These are phyloP conservation scores for Arctia plantaginis DNA, from an alignment of 2,888 invertebrate species.

Conservation along the genomic window DNA sequence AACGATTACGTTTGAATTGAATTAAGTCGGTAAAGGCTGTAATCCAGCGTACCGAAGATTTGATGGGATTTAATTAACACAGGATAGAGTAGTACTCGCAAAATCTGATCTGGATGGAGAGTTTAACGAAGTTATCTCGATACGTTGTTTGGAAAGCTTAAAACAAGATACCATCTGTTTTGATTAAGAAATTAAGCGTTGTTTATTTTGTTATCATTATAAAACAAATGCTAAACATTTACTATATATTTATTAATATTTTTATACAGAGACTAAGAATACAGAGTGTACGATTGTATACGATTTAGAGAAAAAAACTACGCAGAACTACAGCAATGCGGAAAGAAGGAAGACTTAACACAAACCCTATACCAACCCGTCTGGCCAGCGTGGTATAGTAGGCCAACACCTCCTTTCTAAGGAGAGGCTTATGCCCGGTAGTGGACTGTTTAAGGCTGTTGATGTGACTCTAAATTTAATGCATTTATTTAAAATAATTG, in stretches of 20 bases:
- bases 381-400: too few relatives aligned
- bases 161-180: conserved; percentile 2
- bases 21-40: conserved; percentile 25
- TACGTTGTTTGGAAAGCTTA: conserved; percentile 13
- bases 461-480: too few relatives aligned
- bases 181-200: background rate
- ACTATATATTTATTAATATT: background rate
- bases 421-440: too few relatives aligned
- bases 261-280: too few relatives aligned
- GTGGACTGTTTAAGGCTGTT: too few relatives aligned
- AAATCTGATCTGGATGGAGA: conserved; percentile 32
- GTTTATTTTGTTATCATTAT: background rate
- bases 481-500: too few relatives aligned
- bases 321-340: too few relatives aligned
- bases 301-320: too few relatives aligned
- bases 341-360: too few relatives aligned
- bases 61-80: conserved; percentile 44
- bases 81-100: conserved; percentile 23
- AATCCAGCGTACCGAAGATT: conserved; percentile 31
- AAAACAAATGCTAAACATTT: background rate
- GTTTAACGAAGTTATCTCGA: conserved; percentile 19
- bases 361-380: too few relatives aligned
- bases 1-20: conserved; percentile 27
- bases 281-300: too few relatives aligned
- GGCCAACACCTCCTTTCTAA: too few relatives aligned